Percentiles rank a stretch among this genome's conserved stretches.
These are phyloP conservation scores for Callaeas wilsoni DNA, from an alignment of 2,113 vertebrate genomes.

Conservation along the genomic window DNA sequence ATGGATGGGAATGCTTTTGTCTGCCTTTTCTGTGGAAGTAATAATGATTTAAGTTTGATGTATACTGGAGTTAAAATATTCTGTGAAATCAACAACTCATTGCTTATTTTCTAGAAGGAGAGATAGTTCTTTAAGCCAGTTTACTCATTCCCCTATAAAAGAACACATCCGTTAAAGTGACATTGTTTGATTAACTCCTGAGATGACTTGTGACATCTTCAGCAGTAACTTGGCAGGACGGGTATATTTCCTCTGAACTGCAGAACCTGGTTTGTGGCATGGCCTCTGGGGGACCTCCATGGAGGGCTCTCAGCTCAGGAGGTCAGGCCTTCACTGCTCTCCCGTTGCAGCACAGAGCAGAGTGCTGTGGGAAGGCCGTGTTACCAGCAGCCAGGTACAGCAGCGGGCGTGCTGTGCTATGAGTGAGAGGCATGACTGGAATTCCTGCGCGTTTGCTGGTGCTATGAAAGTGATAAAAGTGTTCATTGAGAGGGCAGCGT, in stretches of 20 bases:
- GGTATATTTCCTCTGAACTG: background rate
- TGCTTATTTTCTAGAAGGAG: background rate
- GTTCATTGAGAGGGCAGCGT: background rate
- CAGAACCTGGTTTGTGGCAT: background rate
- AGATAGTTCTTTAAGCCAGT: background rate
- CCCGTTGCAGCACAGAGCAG: background rate
- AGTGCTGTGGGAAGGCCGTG: background rate
- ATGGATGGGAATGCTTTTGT: background rate
- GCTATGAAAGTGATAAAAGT: background rate
- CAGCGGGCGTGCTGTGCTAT: background rate
- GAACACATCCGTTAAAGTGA: background rate
- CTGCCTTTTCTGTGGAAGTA: background rate
- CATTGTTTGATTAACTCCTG: background rate
- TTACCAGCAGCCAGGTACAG: background rate
- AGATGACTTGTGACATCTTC: background rate
- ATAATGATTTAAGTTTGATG: background rate
- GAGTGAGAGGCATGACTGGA: background rate
- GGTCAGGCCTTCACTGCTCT: background rate
- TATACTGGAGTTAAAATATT: background rate
- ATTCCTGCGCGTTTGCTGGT: accelerated
- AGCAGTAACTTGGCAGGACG: accelerated
- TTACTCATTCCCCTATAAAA: background rate
- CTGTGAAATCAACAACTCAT: background rate
- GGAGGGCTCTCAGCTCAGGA: background rate
- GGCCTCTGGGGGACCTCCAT: accelerated